Evolutionary conservation across 2,797 vertebrate species (phyloP).

Genomic region (Lithobates sylvaticus): DNA sequence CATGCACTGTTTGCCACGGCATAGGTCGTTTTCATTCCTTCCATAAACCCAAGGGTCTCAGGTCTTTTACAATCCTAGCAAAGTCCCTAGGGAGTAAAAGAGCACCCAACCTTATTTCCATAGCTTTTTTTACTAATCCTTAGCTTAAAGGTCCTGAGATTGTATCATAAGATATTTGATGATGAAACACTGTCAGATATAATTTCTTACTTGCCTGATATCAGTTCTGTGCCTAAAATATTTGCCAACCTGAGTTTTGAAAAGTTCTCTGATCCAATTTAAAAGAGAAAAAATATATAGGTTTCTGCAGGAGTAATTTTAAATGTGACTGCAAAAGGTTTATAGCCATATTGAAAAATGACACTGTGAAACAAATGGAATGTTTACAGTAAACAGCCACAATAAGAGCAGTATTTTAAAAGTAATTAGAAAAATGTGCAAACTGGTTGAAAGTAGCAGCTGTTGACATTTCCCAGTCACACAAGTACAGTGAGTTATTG

Average conservation of each 20-base stretch:
- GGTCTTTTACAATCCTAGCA: no score
- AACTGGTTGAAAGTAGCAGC: conserved; percentile 29
- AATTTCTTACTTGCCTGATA: not conserved
- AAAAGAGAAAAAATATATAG: not conserved
- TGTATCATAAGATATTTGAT: no score
- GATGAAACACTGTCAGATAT: no score
- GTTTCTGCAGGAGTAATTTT: not conserved
- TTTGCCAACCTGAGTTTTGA: not conserved
- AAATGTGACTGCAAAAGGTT: not conserved
- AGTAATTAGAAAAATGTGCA: conserved; percentile 37
- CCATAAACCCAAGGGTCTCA: no score
- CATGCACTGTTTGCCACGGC: no score
- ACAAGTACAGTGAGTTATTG: conserved; percentile 34
- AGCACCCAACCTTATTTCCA: no score
- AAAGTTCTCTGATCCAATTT: not conserved
- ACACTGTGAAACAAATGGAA: conserved; percentile 25
- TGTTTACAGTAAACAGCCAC: conserved; percentile 40
- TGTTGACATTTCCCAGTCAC: conserved; percentile 43
- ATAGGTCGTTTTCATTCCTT: no score
- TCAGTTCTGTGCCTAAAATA: not conserved
- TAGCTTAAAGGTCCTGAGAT: no score
- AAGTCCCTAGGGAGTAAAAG: no score
- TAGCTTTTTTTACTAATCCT: no score
- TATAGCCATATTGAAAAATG: conserved; percentile 10
- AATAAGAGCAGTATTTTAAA: conserved; percentile 26